Percentiles rank a stretch among this genome's conserved stretches.
Conservation (phyloP, 2,888 invertebrate genomes). For the Panorpa germanica region DNA sequence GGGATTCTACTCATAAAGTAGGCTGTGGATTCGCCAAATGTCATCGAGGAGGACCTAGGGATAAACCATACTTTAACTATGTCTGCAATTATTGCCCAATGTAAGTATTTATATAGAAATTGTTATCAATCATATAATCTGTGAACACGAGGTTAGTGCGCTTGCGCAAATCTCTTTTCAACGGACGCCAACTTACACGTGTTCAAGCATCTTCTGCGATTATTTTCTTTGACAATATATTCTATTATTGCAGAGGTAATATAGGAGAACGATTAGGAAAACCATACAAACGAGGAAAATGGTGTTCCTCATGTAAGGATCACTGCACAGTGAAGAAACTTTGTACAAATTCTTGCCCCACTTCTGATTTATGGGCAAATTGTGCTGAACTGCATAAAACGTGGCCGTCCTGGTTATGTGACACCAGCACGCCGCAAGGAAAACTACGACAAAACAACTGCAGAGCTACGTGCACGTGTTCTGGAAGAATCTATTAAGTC, state of each 20-base stretch:
- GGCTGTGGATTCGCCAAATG: conserved; percentile 61
- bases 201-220: background rate
- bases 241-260: conserved; percentile 41
- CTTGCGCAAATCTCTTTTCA: background rate
- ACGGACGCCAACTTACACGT: background rate
- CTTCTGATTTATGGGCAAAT: conserved; percentile 52
- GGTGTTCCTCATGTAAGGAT: conserved; percentile 44
- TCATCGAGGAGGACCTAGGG: conserved; percentile 34
- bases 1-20: conserved; percentile 58
- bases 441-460: conserved; percentile 33
- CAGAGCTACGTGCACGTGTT: conserved; percentile 55
- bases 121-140: background rate
- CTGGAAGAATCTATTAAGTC: conserved; percentile 33
- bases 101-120: conserved; percentile 29
- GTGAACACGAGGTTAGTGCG: conserved; percentile 2
- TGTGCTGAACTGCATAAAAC: conserved; percentile 39
- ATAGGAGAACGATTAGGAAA: conserved; percentile 34
- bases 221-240: conserved; percentile 1
- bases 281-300: conserved; percentile 46
- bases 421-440: conserved; percentile 28
- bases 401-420: conserved; percentile 40
- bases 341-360: conserved; percentile 54
- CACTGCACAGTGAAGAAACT: conserved; percentile 41
- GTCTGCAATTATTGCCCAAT: conserved; percentile 73
- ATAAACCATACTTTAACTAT: conserved; percentile 51